These are phyloP conservation scores for Cerastoderma edule DNA, from an alignment of 2,888 invertebrate species.

Conservation along the genomic window DNA sequence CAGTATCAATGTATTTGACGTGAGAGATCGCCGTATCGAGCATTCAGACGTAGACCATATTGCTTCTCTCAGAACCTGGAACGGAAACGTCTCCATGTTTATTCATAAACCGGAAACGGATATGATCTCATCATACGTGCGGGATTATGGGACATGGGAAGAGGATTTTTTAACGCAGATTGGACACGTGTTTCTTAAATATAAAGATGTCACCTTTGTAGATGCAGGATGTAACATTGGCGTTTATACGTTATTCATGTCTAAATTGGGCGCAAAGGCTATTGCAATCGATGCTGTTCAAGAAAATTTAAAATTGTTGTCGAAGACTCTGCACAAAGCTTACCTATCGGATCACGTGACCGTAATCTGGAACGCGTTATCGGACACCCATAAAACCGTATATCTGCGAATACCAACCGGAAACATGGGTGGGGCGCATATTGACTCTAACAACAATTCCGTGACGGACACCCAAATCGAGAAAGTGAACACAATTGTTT, in stretches of 20 bases:
- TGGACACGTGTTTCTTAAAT: conserved; percentile 38
- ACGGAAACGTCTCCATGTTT: conserved; percentile 62
- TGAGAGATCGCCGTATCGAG: too few relatives aligned
- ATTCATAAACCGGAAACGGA: conserved; percentile 58
- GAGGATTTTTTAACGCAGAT: conserved; percentile 63
- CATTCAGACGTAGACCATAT: too few relatives aligned
- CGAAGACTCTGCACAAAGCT: conserved; percentile 51
- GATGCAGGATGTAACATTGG: conserved; percentile 72
- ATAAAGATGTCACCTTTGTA: conserved; percentile 52
- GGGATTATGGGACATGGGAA: conserved; percentile 68
- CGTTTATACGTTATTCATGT: conserved; percentile 64
- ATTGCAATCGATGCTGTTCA: conserved; percentile 62
- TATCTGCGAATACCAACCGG: conserved; percentile 50
- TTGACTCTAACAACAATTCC: conserved; percentile 36
- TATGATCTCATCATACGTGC: conserved; percentile 66
- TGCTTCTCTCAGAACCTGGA: conserved; percentile 46
- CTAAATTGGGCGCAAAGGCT: conserved; percentile 61
- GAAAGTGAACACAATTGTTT: conserved; percentile 59
- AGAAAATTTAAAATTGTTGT: conserved; percentile 55
- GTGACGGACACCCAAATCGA: not conserved
- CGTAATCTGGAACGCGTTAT: conserved; percentile 67
- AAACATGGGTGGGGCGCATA: conserved; percentile 69
- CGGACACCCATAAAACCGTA: conserved; percentile 59
- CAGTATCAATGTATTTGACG: too few relatives aligned
- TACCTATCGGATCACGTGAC: conserved; percentile 56